These are phyloP conservation scores for Poliocrania exsul DNA, from an alignment of 2,797 vertebrate genomes.

Conservation along the genomic window DNA sequence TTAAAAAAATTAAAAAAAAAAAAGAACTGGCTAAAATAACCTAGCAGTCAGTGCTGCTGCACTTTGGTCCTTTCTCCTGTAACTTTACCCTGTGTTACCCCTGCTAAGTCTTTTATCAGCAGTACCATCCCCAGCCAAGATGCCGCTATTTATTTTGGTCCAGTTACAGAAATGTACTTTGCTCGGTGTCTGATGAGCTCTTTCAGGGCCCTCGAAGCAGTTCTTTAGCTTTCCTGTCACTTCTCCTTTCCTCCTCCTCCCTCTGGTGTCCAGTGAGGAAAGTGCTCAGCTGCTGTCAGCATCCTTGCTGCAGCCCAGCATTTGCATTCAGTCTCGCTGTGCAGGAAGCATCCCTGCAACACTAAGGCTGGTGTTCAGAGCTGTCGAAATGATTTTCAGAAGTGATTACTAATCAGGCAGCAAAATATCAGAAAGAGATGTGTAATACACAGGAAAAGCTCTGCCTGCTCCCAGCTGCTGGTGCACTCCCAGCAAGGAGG, in stretches of 20 bases:
- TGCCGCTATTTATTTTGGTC: not conserved
- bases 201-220: not conserved
- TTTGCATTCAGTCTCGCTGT: slow-evolving; percentile 11
- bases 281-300: slow-evolving; percentile 29
- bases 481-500: not conserved
- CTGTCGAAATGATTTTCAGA: slow-evolving; percentile 26
- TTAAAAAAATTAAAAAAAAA: not conserved
- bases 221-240: not conserved
- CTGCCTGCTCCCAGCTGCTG: slow-evolving; percentile 11
- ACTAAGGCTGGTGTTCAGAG: not conserved
- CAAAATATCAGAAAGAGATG: slow-evolving; percentile 35
- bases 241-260: slow-evolving; percentile 54
- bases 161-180: not conserved
- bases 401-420: slow-evolving; percentile 62
- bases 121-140: not conserved
- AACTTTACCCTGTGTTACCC: not conserved
- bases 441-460: not conserved
- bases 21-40: not conserved
- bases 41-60: not conserved
- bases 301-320: not conserved
- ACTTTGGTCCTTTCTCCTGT: not conserved
- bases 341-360: not conserved
- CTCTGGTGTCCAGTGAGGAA: slow-evolving; percentile 65
- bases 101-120: not conserved
- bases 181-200: not conserved